Percentiles rank a stretch among this genome's conserved stretches.
Conservation (phyloP, 2,888 invertebrate species). For the Cancer borealis region DNA sequence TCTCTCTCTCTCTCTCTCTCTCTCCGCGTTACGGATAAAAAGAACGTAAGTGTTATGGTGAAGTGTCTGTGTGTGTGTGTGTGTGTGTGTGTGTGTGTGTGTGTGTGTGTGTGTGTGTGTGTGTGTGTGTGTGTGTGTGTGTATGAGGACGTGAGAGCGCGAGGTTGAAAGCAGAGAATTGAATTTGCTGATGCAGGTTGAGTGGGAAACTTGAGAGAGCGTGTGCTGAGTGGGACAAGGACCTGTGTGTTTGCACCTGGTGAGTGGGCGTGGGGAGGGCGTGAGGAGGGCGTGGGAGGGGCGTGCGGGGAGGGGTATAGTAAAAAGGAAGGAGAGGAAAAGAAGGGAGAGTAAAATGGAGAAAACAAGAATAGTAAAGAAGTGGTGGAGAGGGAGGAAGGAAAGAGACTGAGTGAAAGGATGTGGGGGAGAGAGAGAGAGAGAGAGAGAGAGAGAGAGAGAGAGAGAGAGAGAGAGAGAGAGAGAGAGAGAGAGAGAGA, state of each 20-base stretch:
- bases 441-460: not conserved
- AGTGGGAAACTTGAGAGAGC: conserved; percentile 23
- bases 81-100: conserved; percentile 20
- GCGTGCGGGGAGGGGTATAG: not conserved
- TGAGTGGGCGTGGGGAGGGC: not conserved
- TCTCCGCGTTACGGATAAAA: not conserved
- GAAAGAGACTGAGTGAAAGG: no score
- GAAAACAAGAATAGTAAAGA: not conserved
- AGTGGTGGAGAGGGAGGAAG: not conserved
- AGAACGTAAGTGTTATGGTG: not conserved
- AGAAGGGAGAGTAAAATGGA: not conserved
- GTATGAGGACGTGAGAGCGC: not conserved
- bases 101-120: conserved; percentile 20
- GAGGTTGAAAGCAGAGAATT: not conserved
- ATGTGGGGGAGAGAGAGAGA: not conserved
- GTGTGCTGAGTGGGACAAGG: not conserved
- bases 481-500: no score
- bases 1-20: not conserved
- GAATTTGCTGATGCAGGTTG: conserved; percentile 10
- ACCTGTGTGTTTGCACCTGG: not conserved
- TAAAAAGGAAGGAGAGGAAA: not conserved
- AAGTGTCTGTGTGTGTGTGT: not conserved
- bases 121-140: not conserved
- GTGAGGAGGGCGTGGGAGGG: not conserved
- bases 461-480: not conserved